Percentiles rank a stretch among this genome's conserved stretches.
Evolutionary conservation across 2,888 invertebrate species (phyloP).

Genomic region (Spodoptera littoralis): DNA sequence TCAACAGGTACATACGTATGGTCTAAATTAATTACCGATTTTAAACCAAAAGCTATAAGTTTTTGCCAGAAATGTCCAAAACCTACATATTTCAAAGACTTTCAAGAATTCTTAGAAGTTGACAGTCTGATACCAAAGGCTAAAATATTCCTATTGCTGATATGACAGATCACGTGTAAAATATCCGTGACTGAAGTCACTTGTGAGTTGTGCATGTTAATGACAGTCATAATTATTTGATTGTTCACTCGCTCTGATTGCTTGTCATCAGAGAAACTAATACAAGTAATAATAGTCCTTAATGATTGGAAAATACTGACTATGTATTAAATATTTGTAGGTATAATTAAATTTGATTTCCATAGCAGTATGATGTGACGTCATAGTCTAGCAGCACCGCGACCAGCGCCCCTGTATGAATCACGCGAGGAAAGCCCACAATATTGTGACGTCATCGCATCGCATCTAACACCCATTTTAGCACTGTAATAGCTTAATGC

Average conservation of each 20-base stretch:
- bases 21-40: no score
- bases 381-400: constrained; percentile 27
- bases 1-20: no score
- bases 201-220: constrained; percentile 10
- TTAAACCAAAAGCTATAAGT: no score
- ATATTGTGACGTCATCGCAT: constrained; percentile 75
- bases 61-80: no score
- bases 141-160: no score
- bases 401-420: constrained; percentile 63
- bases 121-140: no score
- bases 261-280: constrained; percentile 6
- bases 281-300: no score
- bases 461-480: constrained; percentile 49
- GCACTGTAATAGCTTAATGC: constrained; percentile 56
- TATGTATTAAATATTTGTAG: no score
- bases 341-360: background rate
- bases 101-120: no score
- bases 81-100: no score
- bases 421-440: constrained; percentile 79
- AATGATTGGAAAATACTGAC: no score
- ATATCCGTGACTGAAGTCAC: constrained; percentile 24
- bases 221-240: constrained; percentile 18
- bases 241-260: constrained; percentile 25
- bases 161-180: constrained; percentile 9
- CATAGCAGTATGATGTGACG: constrained; percentile 12